phyloP scores from a whole-genome alignment of 2,888 invertebrate species.

The Eupeodes latifasciatus region DNA sequence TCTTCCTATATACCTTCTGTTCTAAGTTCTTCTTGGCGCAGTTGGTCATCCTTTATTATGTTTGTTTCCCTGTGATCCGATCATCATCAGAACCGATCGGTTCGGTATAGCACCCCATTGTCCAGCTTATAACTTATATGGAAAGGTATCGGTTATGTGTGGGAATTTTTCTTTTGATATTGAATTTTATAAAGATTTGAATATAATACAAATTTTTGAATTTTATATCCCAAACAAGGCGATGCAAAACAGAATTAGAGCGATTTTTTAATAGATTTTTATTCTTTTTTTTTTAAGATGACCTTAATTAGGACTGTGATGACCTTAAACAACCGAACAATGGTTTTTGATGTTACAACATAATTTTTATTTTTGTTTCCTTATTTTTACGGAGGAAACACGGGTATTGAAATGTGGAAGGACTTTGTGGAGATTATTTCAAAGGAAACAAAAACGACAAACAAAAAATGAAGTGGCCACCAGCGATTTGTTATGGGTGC shows the following conservation, averaged over 20 bases:
- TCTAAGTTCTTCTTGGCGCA: constrained; percentile 7
- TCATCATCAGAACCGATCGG: constrained; percentile 43
- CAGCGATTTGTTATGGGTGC: constrained; percentile 64
- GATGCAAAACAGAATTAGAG: constrained; percentile 52
- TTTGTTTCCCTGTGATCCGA: constrained; percentile 27
- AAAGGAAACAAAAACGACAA: not conserved
- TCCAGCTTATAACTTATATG: constrained; percentile 40
- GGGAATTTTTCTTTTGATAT: constrained; percentile 61
- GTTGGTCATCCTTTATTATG: constrained; percentile 69
- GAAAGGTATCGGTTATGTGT: constrained; percentile 35
- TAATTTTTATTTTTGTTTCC: constrained; percentile 62
- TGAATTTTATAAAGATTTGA: constrained; percentile 46
- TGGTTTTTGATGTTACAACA: constrained; percentile 64
- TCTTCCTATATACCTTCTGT: constrained; percentile 35
- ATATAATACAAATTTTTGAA: constrained; percentile 35
- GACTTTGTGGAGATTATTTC: constrained; percentile 26
- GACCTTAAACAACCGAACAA: constrained; percentile 60
- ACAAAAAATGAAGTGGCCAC: constrained; percentile 62
- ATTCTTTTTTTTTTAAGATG: constrained; percentile 54
- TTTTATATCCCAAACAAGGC: constrained; percentile 48
- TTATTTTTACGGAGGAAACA: constrained; percentile 27
- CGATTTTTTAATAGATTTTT: constrained; percentile 65
- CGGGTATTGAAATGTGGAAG: constrained; percentile 55
- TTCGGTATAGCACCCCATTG: constrained; percentile 64
- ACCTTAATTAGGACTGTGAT: constrained; percentile 75